Evolutionary conservation across 2,113 vertebrate species (phyloP).

Genomic region (Antechinus stuartii): DNA sequence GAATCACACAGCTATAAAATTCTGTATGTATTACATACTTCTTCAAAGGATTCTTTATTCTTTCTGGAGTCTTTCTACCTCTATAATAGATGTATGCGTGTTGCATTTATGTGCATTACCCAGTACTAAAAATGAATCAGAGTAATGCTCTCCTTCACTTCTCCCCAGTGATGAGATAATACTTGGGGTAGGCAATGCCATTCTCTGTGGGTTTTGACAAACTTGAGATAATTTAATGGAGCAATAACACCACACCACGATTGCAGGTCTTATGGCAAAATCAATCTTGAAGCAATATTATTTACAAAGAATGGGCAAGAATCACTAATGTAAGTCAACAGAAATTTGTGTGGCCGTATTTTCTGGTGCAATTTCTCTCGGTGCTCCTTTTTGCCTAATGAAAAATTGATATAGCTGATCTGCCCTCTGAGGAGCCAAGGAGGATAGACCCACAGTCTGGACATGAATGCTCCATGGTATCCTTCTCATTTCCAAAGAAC

Average conservation of each 20-base stretch:
- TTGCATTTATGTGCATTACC: conserved; percentile 74
- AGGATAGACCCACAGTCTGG: conserved; percentile 10
- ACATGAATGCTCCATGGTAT: conserved; percentile 1
- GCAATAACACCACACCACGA: conserved; percentile 73
- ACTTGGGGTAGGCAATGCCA: conserved; percentile 73
- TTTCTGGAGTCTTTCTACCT: conserved; percentile 64
- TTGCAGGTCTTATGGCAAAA: conserved; percentile 54
- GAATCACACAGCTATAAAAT: conserved; percentile 69
- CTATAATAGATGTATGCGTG: conserved; percentile 73
- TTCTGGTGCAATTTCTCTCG: conserved; percentile 43
- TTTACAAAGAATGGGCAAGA: conserved; percentile 64
- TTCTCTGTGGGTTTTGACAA: conserved; percentile 80
- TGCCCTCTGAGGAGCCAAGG: conserved; percentile 28
- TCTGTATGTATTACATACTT: conserved; percentile 35
- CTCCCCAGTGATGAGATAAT: conserved; percentile 76
- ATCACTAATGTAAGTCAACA: conserved; percentile 67
- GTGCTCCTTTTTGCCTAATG: conserved; percentile 65
- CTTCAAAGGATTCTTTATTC: conserved; percentile 71
- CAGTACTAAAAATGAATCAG: conserved; percentile 80
- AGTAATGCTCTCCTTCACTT: conserved; percentile 76
- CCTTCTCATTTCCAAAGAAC: conserved; percentile 31
- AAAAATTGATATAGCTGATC: conserved; percentile 59
- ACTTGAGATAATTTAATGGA: conserved; percentile 83
- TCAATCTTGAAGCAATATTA: conserved; percentile 66
- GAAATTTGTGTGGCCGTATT: conserved; percentile 69